Evolutionary conservation across 2,888 invertebrate genomes (phyloP).

Genomic region (Agrochola lota): DNA sequence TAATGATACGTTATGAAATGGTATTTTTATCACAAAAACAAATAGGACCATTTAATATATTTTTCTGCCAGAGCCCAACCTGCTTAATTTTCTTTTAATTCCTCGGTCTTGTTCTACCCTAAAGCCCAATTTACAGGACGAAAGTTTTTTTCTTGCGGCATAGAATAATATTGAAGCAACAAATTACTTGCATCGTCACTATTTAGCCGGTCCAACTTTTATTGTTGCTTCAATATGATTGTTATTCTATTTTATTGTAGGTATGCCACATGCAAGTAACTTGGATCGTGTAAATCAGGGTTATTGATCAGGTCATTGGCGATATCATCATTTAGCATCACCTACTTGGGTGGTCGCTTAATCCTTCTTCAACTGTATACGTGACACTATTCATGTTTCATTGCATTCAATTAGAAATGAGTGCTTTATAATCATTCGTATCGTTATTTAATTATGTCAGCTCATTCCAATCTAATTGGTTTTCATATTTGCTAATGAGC

Average conservation of each 20-base stretch:
- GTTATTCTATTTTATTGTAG: no score
- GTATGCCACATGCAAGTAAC: no score
- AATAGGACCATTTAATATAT: no score
- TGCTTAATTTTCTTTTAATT: no score
- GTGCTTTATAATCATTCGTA: constrained; percentile 32
- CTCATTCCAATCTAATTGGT: constrained; percentile 26
- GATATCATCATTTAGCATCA: no score
- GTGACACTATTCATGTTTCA: constrained; percentile 18
- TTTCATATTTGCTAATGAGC: constrained; percentile 43
- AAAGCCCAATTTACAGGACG: no score
- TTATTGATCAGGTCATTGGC: background rate
- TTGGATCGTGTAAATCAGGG: background rate
- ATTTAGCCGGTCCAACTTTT: no score
- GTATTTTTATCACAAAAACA: background rate
- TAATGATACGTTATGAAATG: background rate
- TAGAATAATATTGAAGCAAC: no score
- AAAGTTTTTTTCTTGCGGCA: no score
- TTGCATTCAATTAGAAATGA: constrained; percentile 14
- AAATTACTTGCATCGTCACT: no score
- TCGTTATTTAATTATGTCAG: constrained; percentile 40
- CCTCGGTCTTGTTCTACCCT: no score
- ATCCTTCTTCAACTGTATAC: constrained; percentile 10
- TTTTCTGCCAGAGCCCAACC: background rate
- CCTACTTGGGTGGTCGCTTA: background rate
- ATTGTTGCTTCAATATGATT: no score